A percentile compares a stretch with the other conserved stretches of the same genome.
phyloP scores from a whole-genome alignment of 2,797 vertebrate genomes.

The Poeciliopsis gracilis region DNA sequence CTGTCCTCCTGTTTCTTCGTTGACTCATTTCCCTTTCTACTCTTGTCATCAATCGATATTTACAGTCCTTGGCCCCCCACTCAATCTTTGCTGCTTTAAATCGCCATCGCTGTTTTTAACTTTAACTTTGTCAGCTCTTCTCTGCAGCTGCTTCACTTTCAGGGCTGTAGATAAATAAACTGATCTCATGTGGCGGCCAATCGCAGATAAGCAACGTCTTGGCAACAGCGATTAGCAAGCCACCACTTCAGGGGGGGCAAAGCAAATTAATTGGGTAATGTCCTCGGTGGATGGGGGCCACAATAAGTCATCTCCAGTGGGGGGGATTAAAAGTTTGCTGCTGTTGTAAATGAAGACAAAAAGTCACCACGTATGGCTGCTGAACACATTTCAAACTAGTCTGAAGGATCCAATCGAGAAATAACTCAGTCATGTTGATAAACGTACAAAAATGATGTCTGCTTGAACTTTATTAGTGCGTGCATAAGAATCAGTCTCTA shows the following conservation, averaged over 20 bases:
- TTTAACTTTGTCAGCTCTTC: conserved; percentile 6
- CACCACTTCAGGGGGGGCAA: conserved; percentile 40
- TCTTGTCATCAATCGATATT: conserved; percentile 30
- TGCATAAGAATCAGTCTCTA: conserved; percentile 8
- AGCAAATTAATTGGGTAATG: conserved; percentile 41
- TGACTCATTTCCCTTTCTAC: conserved; percentile 16
- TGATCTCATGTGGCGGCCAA: conserved; percentile 56
- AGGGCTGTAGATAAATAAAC: conserved; percentile 57
- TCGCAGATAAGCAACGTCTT: conserved; percentile 56
- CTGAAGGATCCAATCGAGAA: neutral
- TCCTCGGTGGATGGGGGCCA: conserved; percentile 37
- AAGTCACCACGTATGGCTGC: conserved; percentile 43
- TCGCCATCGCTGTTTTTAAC: conserved; percentile 19
- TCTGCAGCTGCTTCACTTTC: conserved; percentile 26
- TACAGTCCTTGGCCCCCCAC: conserved; percentile 29
- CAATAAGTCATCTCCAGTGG: conserved; percentile 42
- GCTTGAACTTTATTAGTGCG: conserved; percentile 14
- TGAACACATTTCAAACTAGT: conserved; percentile 25
- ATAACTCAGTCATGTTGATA: conserved; percentile 8
- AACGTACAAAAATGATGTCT: conserved; percentile 6
- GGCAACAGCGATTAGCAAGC: conserved; percentile 37
- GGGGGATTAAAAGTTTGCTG: conserved; percentile 7
- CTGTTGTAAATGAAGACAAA: conserved; percentile 17
- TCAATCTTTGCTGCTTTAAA: conserved; percentile 22
- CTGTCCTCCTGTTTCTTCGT: conserved; percentile 4